phyloP scores from a whole-genome alignment of 2,888 invertebrate species.

The Chouioia cunea region DNA sequence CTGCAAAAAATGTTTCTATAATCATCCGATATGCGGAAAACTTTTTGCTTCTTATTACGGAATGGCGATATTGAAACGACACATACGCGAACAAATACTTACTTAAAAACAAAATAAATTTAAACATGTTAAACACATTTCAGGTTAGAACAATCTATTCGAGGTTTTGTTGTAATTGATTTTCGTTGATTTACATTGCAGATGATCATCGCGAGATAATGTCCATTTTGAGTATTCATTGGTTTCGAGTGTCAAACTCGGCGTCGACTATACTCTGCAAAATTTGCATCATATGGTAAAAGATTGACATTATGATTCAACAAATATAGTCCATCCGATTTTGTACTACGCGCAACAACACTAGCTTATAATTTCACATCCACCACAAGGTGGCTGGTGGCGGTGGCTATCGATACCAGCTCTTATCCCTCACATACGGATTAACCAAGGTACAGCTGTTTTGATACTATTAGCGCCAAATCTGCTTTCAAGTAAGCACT shows the following conservation, averaged over 20 bases:
- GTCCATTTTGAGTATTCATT: slow-evolving; percentile 3
- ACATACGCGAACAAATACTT: slow-evolving; percentile 16
- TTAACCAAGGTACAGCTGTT: slow-evolving; percentile 4
- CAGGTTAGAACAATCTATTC: slow-evolving; percentile 34
- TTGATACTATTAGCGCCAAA: background rate
- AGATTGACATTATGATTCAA: slow-evolving; percentile 38
- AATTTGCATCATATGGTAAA: slow-evolving; percentile 21
- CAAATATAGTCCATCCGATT: slow-evolving; percentile 39
- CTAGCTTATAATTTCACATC: slow-evolving; percentile 10
- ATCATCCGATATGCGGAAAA: background rate
- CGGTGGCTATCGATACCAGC: no score
- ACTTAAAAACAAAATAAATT: slow-evolving; percentile 37
- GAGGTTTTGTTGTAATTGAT: slow-evolving; percentile 9
- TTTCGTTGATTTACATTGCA: slow-evolving; percentile 5
- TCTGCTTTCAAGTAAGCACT: no score
- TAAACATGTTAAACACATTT: slow-evolving; percentile 35
- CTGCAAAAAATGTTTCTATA: slow-evolving; percentile 13
- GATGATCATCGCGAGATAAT: slow-evolving; percentile 7
- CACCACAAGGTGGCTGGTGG: slow-evolving; percentile 31
- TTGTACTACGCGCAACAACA: slow-evolving; percentile 39
- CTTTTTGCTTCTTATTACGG: background rate
- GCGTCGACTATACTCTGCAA: slow-evolving; percentile 4
- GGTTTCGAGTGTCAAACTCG: slow-evolving; percentile 16
- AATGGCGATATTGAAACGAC: background rate
- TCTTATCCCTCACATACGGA: background rate